Base-by-base conservation (phyloP, 2,888 invertebrate species). In the Octonoba sinensis region DNA sequence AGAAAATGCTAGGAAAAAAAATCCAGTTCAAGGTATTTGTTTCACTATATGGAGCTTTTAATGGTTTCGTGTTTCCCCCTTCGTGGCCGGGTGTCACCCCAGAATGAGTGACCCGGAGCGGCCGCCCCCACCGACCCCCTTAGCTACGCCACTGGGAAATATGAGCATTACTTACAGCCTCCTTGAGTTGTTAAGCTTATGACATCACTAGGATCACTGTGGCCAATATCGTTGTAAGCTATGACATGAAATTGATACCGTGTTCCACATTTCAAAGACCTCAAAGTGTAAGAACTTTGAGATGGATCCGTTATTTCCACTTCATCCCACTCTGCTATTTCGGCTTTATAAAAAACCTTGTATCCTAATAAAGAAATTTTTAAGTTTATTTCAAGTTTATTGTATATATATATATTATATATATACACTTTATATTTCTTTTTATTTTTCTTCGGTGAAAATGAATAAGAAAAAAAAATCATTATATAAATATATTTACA, bases 131-230 rank as follows among this genome's bases (percentile, higher is more conserved):
- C n/a, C n/a, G n/a, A n/a, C n/a, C n/a, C n/a, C n/a, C n/a, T n/a
- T n/a, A n/a, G n/a, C n/a, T n/a, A n/a, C n/a, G n/a, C n/a, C n/a
- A n/a, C n/a, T n/a, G n/a, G n/a, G n/a, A n/a, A n/a, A 27, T 27
- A 27, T 27, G 27, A 27, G 6, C 6, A 3, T 18, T n/a, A 59
- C 86, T 85, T 85, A 89, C 89, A 87, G 77, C 87, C 87, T n/a
- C 89, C 89, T 79, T 88, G 88, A 4, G 89, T 89, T 64, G 86
- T 86, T 12, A 87, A 86, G 15, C 86, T 85, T 15, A 89, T 85
- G 16, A 86, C 86, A 16, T 87, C 85, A 74, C 88, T 88, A 49
- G 86, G 86, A 6, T 85, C 85, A 57, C 88, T 87, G 16, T 86
- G 84, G 0, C 89, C 89, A 3, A 88, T 86, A 16, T 85, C 85